Percentiles rank a stretch among this genome's conserved stretches.
Conservation (phyloP, 2,888 invertebrate species). For the Epinotia demarniana region DNA sequence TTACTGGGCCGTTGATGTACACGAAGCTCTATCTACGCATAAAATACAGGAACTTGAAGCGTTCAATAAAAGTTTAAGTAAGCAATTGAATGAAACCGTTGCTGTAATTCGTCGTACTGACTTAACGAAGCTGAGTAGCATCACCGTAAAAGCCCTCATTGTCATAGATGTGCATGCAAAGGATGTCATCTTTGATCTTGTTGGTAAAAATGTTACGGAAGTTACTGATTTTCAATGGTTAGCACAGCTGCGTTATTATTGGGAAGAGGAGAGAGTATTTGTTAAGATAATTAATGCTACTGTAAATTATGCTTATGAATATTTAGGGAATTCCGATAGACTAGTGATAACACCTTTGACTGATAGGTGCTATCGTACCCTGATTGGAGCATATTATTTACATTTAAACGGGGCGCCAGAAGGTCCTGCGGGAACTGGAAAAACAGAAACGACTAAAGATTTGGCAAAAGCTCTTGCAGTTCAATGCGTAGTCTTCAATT, state of each 20-base stretch:
- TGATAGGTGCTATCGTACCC: conserved; percentile 92
- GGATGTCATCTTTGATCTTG: conserved; percentile 89
- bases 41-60: conserved; percentile 82
- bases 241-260: conserved; percentile 92
- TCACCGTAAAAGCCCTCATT: conserved; percentile 92
- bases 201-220: conserved; percentile 86
- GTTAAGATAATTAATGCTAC: conserved; percentile 92
- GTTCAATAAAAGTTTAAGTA: conserved; percentile 82
- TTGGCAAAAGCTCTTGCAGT: conserved; percentile 96
- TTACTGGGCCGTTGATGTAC: conserved; percentile 93
- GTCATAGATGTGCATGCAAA: conserved; percentile 94
- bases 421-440: conserved; percentile 94
- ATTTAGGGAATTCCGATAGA: conserved; percentile 91
- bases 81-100: conserved; percentile 90
- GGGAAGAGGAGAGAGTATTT: conserved; percentile 87
- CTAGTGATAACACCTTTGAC: conserved; percentile 91
- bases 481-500: conserved; percentile 95
- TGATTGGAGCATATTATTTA: conserved; percentile 92
- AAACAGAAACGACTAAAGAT: conserved; percentile 97
- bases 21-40: conserved; percentile 86
- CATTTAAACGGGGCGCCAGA: conserved; percentile 94
- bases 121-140: conserved; percentile 88
- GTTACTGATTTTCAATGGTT: conserved; percentile 94
- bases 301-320: conserved; percentile 92
- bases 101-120: conserved; percentile 88